These are phyloP conservation scores for Zophobas atratus DNA, from an alignment of 1,140 invertebrate genomes.

Conservation along the genomic window DNA sequence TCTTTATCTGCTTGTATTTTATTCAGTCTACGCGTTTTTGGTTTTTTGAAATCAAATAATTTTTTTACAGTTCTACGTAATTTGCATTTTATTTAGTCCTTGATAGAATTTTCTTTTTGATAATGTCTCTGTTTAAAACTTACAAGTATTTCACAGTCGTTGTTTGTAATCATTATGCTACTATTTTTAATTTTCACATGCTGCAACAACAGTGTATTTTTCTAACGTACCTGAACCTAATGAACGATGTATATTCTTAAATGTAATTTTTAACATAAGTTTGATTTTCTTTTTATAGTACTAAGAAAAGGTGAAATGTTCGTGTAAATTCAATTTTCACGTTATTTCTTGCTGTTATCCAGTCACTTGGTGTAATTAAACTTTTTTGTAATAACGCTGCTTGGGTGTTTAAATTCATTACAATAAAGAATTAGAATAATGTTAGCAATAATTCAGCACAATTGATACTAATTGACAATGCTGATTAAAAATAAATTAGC, in stretches of 20 bases:
- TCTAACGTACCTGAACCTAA: too few relatives aligned
- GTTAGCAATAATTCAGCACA: constrained; percentile 16
- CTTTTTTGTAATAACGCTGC: neutral
- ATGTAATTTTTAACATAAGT: too few relatives aligned
- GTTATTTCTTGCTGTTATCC: neutral
- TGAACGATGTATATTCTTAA: too few relatives aligned
- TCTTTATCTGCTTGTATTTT: neutral
- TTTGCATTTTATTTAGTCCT: neutral
- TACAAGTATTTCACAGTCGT: too few relatives aligned
- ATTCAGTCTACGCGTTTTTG: too few relatives aligned
- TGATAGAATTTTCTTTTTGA: neutral
- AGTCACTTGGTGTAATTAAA: neutral
- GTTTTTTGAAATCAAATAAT: too few relatives aligned
- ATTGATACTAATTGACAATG: constrained; percentile 29
- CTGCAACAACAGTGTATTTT: too few relatives aligned
- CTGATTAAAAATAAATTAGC: constrained; percentile 37
- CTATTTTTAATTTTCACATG: too few relatives aligned
- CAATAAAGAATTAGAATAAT: constrained; percentile 16
- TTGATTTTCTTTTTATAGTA: too few relatives aligned
- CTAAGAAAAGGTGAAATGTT: too few relatives aligned
- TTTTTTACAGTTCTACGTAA: neutral
- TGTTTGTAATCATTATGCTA: too few relatives aligned
- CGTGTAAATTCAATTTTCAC: neutral
- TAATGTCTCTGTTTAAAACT: too few relatives aligned
- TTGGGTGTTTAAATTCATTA: constrained; percentile 17